Percentiles rank a stretch among this genome's conserved stretches.
These are phyloP conservation scores for Tuta absoluta DNA, from an alignment of 2,888 invertebrate species.

Conservation along the genomic window DNA sequence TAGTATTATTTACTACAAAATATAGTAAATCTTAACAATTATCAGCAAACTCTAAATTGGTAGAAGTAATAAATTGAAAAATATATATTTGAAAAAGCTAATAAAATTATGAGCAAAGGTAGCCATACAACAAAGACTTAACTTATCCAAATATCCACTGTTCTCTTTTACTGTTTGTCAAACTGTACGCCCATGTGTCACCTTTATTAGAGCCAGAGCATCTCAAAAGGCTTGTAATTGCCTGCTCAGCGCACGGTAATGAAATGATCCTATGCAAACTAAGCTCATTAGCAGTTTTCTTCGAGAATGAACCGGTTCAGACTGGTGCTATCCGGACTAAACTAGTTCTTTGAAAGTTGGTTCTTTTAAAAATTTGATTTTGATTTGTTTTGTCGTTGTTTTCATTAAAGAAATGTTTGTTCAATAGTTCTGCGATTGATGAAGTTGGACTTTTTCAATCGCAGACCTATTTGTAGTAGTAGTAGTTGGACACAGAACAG, in stretches of 20 bases:
- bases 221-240: constrained; percentile 45
- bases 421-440: too few relatives aligned
- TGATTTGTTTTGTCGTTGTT: neutral
- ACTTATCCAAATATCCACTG: too few relatives aligned
- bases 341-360: constrained; percentile 21
- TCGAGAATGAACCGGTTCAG: constrained; percentile 10
- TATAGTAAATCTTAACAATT: too few relatives aligned
- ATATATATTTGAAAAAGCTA: too few relatives aligned
- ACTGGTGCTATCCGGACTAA: constrained; percentile 20
- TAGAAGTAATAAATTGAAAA: too few relatives aligned
- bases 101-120: too few relatives aligned
- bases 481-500: too few relatives aligned
- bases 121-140: too few relatives aligned
- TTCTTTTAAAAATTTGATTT: constrained; percentile 15
- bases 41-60: too few relatives aligned
- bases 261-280: constrained; percentile 46
- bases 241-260: constrained; percentile 40
- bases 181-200: constrained; percentile 24
- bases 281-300: constrained; percentile 40
- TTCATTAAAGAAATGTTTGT: neutral
- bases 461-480: too few relatives aligned
- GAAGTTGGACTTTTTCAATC: too few relatives aligned
- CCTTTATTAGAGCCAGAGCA: constrained; percentile 35
- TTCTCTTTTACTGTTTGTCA: neutral
- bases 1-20: too few relatives aligned